These are phyloP conservation scores for Rynchops niger DNA, from an alignment of 2,113 vertebrate genomes.

Conservation along the genomic window DNA sequence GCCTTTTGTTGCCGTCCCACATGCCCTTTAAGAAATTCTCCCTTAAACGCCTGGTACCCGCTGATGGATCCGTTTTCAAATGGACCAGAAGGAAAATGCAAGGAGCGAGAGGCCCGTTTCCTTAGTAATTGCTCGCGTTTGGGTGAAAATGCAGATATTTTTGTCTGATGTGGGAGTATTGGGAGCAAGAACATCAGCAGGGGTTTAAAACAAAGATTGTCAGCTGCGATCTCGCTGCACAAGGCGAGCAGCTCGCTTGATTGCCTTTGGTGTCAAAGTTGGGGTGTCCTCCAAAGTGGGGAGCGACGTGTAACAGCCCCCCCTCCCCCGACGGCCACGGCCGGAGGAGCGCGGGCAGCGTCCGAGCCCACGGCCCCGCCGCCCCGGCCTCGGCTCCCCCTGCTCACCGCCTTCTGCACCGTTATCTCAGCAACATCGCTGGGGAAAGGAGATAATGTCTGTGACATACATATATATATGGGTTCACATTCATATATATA, in stretches of 20 bases:
- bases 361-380: neutral
- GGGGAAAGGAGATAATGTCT: neutral
- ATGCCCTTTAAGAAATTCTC: conserved; percentile 74
- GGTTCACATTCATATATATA: too few species aligned
- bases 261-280: neutral
- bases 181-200: conserved; percentile 63
- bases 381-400: neutral
- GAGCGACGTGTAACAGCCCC: neutral
- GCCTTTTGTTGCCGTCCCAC: conserved; percentile 78
- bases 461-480: neutral
- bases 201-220: conserved; percentile 67
- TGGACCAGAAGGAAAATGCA: conserved; percentile 70
- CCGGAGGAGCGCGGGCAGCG: neutral
- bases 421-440: neutral
- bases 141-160: conserved; percentile 73
- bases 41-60: conserved; percentile 76
- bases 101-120: conserved; percentile 73
- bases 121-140: conserved; percentile 77
- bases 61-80: conserved; percentile 84
- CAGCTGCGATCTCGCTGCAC: conserved; percentile 43
- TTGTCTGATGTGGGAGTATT: conserved; percentile 52
- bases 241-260: conserved; percentile 45
- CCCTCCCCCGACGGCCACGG: neutral
- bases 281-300: neutral
- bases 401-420: neutral